phyloP scores from a whole-genome alignment of 2,797 vertebrate species.

The Danio choprae region DNA sequence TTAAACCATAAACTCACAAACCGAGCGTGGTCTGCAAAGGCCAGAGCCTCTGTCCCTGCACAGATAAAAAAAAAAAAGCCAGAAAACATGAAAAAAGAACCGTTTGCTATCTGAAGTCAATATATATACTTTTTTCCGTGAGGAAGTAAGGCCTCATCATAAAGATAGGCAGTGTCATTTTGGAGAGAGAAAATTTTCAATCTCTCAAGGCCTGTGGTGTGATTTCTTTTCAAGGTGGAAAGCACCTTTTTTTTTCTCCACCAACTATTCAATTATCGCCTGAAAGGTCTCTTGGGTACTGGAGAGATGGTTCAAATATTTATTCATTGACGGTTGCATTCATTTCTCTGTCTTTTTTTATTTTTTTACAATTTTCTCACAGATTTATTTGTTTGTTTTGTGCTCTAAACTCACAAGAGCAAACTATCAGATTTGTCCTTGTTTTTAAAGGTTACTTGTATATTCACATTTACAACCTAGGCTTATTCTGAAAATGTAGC shows the following conservation, averaged over 20 bases:
- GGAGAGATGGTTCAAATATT: constrained; percentile 21
- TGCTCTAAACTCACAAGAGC: background rate
- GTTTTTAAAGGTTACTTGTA: background rate
- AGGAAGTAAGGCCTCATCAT: constrained; percentile 26
- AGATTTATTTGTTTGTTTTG: constrained; percentile 24
- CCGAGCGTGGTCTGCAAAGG: constrained; percentile 6
- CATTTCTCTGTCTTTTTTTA: constrained; percentile 18
- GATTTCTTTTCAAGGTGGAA: constrained; percentile 41
- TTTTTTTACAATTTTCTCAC: background rate
- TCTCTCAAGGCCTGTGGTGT: constrained; percentile 1
- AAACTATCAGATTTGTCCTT: background rate
- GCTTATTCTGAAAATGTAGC: no score
- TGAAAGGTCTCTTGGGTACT: constrained; percentile 12
- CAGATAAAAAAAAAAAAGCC: constrained; percentile 25
- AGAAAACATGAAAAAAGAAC: constrained; percentile 16
- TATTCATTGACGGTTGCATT: constrained; percentile 7
- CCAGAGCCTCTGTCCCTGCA: constrained; percentile 29
- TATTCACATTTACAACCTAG: no score
- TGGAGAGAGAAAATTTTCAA: constrained; percentile 30
- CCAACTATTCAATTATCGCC: constrained; percentile 32
- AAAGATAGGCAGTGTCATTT: constrained; percentile 44
- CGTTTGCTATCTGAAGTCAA: constrained; percentile 10
- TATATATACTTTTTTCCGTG: constrained; percentile 1
- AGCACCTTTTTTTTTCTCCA: background rate
- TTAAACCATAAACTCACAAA: constrained; percentile 32